Base-by-base conservation (phyloP, 1,140 invertebrate genomes). In the Octopus bimaculoides region DNA sequence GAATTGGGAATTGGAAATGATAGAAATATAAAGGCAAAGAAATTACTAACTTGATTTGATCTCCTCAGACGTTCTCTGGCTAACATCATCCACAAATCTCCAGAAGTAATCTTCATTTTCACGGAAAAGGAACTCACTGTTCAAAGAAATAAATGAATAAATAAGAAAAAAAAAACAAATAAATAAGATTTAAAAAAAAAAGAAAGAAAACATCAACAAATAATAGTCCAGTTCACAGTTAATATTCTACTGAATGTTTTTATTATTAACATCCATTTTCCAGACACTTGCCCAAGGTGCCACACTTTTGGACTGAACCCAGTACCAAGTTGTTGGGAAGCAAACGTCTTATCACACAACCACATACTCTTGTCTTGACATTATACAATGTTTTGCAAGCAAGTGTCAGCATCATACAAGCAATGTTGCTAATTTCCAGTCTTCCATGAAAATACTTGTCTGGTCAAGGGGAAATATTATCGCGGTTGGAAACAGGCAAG, bases 41-140 rank as follows among this genome's bases (percentile, higher is more conserved):
- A 66, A 66, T 14, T 12, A 66, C 12, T n/a, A 66, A 41, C 26
- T 41, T 41, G 26, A 41, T 0, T 41, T 66, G n/a, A 66, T n/a
- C 12, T 66, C n/a, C 61, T n/a, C 12, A 2, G 61, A 14, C 53
- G 83, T 84, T n/a, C 88, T 81, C 52, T 87, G 82, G 7, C 82
- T 75, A 71, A 91, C 77, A 54, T 83, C 81, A 73, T 86, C 84
- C 5, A 91, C 84, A 89, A 87, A 91, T 74, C 82, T 83, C 91
- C 90, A 91, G 81, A 91, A 91, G 76, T 86, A 83, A 26, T 90
- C 88, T 78, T 86, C 84, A 74, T 87, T 89, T 82, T 91, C 91
- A 83, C 89, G 87, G 12, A 90, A 89, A 17, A 91, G 81, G 81
- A 86, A 91, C 83, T 91, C 91, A 87, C 90, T 91, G 83, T 41